Evolutionary conservation across 1,140 invertebrate species (phyloP).

Genomic region (Listronotus bonariensis): DNA sequence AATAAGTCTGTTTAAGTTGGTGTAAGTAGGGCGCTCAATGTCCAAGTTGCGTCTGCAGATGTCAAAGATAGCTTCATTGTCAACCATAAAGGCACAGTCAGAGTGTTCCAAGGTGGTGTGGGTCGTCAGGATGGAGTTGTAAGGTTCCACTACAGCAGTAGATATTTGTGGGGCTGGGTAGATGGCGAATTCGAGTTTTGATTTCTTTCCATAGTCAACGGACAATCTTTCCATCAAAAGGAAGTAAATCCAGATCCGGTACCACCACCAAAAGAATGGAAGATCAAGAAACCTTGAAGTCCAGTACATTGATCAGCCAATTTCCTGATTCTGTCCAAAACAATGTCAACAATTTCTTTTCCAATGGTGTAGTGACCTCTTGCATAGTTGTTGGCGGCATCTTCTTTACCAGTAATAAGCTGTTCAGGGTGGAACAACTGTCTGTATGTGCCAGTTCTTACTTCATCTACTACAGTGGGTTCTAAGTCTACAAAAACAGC

Average conservation of each 20-base stretch:
- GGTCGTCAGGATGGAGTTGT: conserved; percentile 75
- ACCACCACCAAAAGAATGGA: conserved; percentile 83
- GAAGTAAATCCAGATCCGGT: conserved; percentile 69
- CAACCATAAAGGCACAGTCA: conserved; percentile 87
- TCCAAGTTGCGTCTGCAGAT: conserved; percentile 88
- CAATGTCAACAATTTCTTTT: conserved; percentile 68
- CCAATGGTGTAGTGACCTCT: conserved; percentile 84
- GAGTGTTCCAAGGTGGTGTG: conserved; percentile 82
- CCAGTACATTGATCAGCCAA: conserved; percentile 66
- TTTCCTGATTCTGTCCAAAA: conserved; percentile 62
- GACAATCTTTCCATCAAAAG: conserved; percentile 76
- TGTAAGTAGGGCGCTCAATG: conserved; percentile 83
- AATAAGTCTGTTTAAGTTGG: conserved; percentile 78
- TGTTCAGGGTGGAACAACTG: conserved; percentile 62
- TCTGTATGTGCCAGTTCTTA: conserved; percentile 72
- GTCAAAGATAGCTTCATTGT: conserved; percentile 56
- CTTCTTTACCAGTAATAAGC: conserved; percentile 75
- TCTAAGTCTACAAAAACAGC: conserved; percentile 77
- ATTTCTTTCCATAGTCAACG: conserved; percentile 67
- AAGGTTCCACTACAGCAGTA: conserved; percentile 72
- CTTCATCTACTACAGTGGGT: conserved; percentile 76
- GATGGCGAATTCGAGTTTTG: no score
- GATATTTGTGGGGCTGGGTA: conserved; percentile 69
- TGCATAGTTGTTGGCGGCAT: conserved; percentile 86
- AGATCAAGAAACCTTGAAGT: conserved; percentile 77